Conservation (phyloP, 2,888 invertebrate genomes). For the Tuberolachnus salignus region DNA sequence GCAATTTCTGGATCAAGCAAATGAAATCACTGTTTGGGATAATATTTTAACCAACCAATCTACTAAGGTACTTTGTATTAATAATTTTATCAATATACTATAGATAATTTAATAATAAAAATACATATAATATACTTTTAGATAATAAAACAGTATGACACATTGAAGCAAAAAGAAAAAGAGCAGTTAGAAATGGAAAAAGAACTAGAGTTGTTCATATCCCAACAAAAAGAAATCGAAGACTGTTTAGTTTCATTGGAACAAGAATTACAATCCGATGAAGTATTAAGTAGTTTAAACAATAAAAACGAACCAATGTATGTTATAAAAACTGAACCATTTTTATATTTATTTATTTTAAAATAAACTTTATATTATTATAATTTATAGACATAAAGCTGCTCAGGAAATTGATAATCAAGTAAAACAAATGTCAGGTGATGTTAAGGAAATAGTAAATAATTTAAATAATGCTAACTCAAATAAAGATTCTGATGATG, state of each 20-base stretch:
- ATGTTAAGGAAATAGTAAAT: constrained; percentile 92
- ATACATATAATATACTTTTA: no score
- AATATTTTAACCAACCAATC: constrained; percentile 86
- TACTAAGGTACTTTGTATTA: constrained; percentile 72
- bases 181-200: constrained; percentile 90
- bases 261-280: constrained; percentile 71
- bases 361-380: background rate
- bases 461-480: constrained; percentile 89
- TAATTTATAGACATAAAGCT: constrained; percentile 50
- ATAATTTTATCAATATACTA: background rate
- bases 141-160: constrained; percentile 46
- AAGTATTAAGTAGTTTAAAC: constrained; percentile 67
- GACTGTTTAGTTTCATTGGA: constrained; percentile 85
- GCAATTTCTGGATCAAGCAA: constrained; percentile 90
- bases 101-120: background rate
- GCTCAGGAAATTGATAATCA: constrained; percentile 92
- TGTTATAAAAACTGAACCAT: constrained; percentile 60
- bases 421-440: constrained; percentile 91
- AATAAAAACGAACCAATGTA: constrained; percentile 88
- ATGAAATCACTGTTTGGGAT: constrained; percentile 96
- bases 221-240: constrained; percentile 91
- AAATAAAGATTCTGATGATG: constrained; percentile 82
- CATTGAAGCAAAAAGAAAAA: constrained; percentile 45
- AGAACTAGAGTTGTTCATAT: constrained; percentile 89
- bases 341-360: no score